phyloP scores from a whole-genome alignment of 1,140 invertebrate genomes.

The Proctacanthus coquilletti region DNA sequence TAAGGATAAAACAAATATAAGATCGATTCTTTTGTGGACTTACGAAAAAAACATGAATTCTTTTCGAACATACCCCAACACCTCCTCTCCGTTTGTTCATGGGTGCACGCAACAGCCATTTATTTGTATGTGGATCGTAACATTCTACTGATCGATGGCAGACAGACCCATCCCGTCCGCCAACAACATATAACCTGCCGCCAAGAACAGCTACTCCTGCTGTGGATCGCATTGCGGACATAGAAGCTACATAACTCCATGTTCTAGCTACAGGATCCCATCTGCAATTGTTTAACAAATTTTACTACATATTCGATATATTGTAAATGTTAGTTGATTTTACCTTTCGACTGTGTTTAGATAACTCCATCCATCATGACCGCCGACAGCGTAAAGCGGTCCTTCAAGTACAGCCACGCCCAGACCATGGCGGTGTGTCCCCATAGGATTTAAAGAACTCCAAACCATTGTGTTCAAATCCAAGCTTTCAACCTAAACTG shows the following conservation, averaged over 20 bases:
- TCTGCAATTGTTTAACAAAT: conserved; percentile 20
- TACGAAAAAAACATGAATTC: too few species aligned
- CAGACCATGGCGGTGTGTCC: conserved; percentile 78
- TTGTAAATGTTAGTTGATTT: too few species aligned
- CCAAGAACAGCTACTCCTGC: conserved; percentile 78
- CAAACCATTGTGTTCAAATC: conserved; percentile 63
- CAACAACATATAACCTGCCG: conserved; percentile 78
- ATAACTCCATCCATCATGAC: conserved; percentile 92
- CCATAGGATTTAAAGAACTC: conserved; percentile 72
- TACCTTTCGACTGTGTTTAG: conserved; percentile 77
- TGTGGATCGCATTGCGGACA: conserved; percentile 73
- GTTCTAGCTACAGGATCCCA: conserved; percentile 75
- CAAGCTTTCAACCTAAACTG: conserved; percentile 52
- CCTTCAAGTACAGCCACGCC: conserved; percentile 78
- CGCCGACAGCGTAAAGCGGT: conserved; percentile 85
- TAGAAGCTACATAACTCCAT: conserved; percentile 78
- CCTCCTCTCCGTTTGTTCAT: conserved; percentile 81
- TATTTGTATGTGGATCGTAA: conserved; percentile 81
- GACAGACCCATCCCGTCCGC: conserved; percentile 80
- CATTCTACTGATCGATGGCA: conserved; percentile 85
- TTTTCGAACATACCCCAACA: conserved; percentile 59
- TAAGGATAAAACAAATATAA: not conserved
- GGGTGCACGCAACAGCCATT: conserved; percentile 74
- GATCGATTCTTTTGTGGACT: not conserved
- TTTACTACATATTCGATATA: not conserved